Conservation (phyloP, 1,140 invertebrate genomes). For the Zaprionus africanus region DNA sequence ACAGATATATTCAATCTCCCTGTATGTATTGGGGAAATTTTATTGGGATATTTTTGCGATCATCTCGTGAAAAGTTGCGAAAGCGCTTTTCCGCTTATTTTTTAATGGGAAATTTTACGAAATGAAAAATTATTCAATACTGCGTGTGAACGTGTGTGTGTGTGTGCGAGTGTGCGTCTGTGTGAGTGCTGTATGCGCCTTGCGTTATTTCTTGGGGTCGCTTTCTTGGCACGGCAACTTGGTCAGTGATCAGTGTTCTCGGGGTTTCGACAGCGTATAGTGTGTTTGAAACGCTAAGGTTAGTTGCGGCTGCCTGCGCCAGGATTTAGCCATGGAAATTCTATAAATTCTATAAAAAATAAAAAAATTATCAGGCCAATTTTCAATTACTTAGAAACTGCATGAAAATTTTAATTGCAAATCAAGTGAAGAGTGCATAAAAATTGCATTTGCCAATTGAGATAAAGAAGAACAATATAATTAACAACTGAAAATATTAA, state of each 20-base stretch:
- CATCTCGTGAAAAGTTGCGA: conserved; percentile 62
- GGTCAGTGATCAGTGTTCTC: conserved; percentile 84
- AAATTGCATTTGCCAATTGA: conserved; percentile 38
- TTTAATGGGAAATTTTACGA: conserved; percentile 78
- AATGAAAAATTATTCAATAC: conserved; percentile 73
- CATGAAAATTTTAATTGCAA: conserved; percentile 15
- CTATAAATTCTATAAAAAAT: not conserved
- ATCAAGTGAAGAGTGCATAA: conserved; percentile 66
- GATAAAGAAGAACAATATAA: conserved; percentile 7
- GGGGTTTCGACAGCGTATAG: conserved; percentile 85
- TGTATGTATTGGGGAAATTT: conserved; percentile 60
- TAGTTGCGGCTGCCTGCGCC: conserved; percentile 70
- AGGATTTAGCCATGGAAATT: conserved; percentile 61
- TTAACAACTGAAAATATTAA: conserved; percentile 22
- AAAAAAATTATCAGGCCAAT: conserved; percentile 7
- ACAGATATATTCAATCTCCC: conserved; percentile 1
- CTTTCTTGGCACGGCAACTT: conserved; percentile 76
- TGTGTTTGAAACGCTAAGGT: conserved; percentile 85
- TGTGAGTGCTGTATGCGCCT: conserved; percentile 51
- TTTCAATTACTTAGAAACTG: conserved; percentile 2
- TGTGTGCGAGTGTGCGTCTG: conserved; percentile 26
- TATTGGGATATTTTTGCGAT: conserved; percentile 14
- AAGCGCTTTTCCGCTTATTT: conserved; percentile 71
- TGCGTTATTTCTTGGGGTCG: conserved; percentile 69
- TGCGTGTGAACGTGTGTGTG: conserved; percentile 39